Evolutionary conservation across 2,888 invertebrate genomes (phyloP).

Genomic region (Drosophila glabriapex): DNA sequence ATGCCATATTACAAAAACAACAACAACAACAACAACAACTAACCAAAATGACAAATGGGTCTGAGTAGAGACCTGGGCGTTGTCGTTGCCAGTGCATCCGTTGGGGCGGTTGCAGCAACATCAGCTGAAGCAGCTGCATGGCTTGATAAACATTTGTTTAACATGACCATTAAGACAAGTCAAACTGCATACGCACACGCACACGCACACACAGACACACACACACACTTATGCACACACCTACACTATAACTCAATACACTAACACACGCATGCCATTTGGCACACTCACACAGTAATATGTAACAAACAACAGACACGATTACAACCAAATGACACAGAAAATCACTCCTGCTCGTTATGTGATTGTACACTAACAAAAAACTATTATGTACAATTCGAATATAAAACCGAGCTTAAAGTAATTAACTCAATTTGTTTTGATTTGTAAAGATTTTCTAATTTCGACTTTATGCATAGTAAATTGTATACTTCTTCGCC

Average conservation of each 20-base stretch:
- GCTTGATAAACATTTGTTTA: slow-evolving; percentile 82
- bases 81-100: slow-evolving; percentile 23
- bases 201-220: slow-evolving; percentile 47
- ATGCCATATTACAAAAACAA: slow-evolving; percentile 56
- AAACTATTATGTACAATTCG: neutral
- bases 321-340: slow-evolving; percentile 82
- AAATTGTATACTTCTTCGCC: neutral
- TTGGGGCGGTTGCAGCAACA: slow-evolving; percentile 18
- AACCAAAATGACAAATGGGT: slow-evolving; percentile 73
- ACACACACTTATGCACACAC: slow-evolving; percentile 9
- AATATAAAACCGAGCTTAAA: neutral
- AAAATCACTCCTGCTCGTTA: slow-evolving; percentile 78
- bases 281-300: slow-evolving; percentile 72
- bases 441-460: neutral
- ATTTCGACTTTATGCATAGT: neutral
- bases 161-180: slow-evolving; percentile 83
- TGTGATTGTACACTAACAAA: slow-evolving; percentile 16
- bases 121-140: slow-evolving; percentile 67
- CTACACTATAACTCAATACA: slow-evolving; percentile 4
- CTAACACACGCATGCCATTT: slow-evolving; percentile 39
- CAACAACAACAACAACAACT: slow-evolving; percentile 35
- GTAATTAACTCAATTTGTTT: neutral
- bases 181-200: slow-evolving; percentile 69
- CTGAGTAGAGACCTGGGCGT: slow-evolving; percentile 39
- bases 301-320: slow-evolving; percentile 83